Base-by-base conservation (phyloP, 2,888 invertebrate genomes). In the Barypeithes pellucidus region DNA sequence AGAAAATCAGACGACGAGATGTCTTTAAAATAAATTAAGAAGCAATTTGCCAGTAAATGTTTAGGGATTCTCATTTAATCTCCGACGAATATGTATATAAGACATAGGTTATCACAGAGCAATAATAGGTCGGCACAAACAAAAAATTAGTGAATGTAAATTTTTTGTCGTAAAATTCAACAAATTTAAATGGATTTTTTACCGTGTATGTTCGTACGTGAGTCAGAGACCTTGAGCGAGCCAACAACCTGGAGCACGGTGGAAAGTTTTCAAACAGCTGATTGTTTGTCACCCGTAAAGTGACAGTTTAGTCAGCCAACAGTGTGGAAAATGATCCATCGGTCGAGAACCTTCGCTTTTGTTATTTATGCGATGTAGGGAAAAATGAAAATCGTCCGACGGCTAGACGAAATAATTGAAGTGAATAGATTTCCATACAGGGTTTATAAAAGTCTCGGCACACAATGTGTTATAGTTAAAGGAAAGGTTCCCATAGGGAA, bases 401-500 rank as follows among this genome's bases (percentile, higher is more conserved):
- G 69, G 57, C 69, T 62, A 69, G 68, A 69, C 68, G 29, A 52
- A 61, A 69, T 62, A 69, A 62, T 62, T 69, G 62, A 69, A 24
- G 20, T 47, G 18, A 18, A 18, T 20, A 18, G 20, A 11, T 47
- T 47, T 22, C 43, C 39, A 39, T n/a, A 39, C 39, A 12, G n/a
- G n/a, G n/a, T 39, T 39, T 39, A n/a, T n/a, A 39, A 12, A 29
- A 29, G 29, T 29, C 7, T 9, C 1, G 29, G 9, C 29, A 2
- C 29, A 0, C 8, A 33, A 33, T 33, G 33, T 8, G 8, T 33
- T 33, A 33, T 33, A 33, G 4, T 33, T 33, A n/a, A n/a, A n/a
- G n/a, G n/a, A n/a, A n/a, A n/a, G n/a, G n/a, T n/a, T n/a, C n/a
- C n/a, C n/a, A n/a, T n/a, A n/a, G n/a, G n/a, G n/a, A n/a, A n/a